A percentile compares a stretch with the other conserved stretches of the same genome.
phyloP scores from a whole-genome alignment of 2,888 invertebrate genomes.

The Napeogenes sylphis region DNA sequence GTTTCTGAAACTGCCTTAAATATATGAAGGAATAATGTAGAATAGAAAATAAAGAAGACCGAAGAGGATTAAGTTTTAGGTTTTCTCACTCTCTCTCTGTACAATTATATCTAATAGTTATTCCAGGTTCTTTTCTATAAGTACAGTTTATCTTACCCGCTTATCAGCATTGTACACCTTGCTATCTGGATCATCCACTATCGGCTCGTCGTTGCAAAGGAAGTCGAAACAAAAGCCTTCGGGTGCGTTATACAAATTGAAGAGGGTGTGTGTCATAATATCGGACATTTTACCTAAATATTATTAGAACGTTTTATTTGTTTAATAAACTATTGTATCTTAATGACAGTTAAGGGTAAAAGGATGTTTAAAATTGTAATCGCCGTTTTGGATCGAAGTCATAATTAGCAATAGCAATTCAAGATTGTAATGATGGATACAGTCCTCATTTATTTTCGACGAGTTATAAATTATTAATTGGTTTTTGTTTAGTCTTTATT shows the following conservation, averaged over 20 bases:
- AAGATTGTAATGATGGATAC: too few relatives aligned
- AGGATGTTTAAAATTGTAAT: background rate
- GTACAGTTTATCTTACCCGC: slow-evolving; percentile 55
- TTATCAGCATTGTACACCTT: slow-evolving; percentile 81
- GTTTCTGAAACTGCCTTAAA: too few relatives aligned
- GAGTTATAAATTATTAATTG: background rate
- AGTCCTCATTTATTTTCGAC: background rate
- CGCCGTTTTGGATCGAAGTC: too few relatives aligned
- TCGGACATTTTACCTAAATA: slow-evolving; percentile 70
- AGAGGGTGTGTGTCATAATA: slow-evolving; percentile 82
- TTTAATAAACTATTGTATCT: background rate
- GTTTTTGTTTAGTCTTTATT: slow-evolving; percentile 11
- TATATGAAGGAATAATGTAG: too few relatives aligned
- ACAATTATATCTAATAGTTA: too few relatives aligned
- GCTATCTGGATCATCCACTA: slow-evolving; percentile 79
- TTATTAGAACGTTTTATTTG: background rate
- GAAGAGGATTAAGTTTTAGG: too few relatives aligned
- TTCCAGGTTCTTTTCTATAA: too few relatives aligned
- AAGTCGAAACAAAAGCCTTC: slow-evolving; percentile 86
- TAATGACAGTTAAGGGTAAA: too few relatives aligned
- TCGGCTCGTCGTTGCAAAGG: slow-evolving; percentile 81
- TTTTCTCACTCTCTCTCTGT: too few relatives aligned
- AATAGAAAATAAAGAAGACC: too few relatives aligned
- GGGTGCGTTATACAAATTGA: slow-evolving; percentile 82
- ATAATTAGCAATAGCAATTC: too few relatives aligned